Evolutionary conservation across 2,888 invertebrate species (phyloP).

Genomic region (Schrankia costaestrigalis): DNA sequence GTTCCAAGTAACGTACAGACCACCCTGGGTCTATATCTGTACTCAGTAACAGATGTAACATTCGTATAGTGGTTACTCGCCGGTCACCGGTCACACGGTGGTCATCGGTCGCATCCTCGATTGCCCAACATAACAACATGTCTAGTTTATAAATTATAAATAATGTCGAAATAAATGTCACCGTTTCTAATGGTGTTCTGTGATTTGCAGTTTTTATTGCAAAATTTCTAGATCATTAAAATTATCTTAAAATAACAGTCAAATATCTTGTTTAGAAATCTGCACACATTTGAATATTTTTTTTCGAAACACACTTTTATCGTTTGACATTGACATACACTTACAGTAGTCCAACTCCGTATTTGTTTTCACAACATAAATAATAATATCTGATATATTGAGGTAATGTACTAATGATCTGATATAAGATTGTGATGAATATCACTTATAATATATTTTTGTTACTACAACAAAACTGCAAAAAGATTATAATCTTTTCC

Average conservation of each 20-base stretch:
- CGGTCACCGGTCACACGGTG: constrained; percentile 20
- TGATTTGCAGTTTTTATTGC: constrained; percentile 30
- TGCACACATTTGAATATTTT: constrained; percentile 22
- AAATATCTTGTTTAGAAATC: constrained; percentile 26
- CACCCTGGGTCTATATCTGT: too few species aligned
- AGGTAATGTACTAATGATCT: neutral
- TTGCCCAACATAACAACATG: constrained; percentile 13
- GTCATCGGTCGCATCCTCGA: constrained; percentile 15
- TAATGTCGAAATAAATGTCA: constrained; percentile 33
- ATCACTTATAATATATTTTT: neutral
- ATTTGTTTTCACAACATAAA: neutral
- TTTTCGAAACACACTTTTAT: constrained; percentile 8
- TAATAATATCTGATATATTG: too few species aligned
- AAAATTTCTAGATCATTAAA: constrained; percentile 32
- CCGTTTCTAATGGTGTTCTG: constrained; percentile 23
- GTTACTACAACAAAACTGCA: neutral
- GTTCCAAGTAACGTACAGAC: too few species aligned
- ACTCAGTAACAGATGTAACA: neutral
- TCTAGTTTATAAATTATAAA: constrained; percentile 24
- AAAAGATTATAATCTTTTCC: too few species aligned
- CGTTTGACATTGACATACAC: neutral
- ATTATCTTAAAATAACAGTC: constrained; percentile 21
- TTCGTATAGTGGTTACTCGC: constrained; percentile 1
- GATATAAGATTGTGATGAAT: neutral
- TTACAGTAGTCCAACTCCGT: constrained; percentile 12